phyloP scores from a whole-genome alignment of 2,797 vertebrate species.

The Hyperoplus lanceolatus region DNA sequence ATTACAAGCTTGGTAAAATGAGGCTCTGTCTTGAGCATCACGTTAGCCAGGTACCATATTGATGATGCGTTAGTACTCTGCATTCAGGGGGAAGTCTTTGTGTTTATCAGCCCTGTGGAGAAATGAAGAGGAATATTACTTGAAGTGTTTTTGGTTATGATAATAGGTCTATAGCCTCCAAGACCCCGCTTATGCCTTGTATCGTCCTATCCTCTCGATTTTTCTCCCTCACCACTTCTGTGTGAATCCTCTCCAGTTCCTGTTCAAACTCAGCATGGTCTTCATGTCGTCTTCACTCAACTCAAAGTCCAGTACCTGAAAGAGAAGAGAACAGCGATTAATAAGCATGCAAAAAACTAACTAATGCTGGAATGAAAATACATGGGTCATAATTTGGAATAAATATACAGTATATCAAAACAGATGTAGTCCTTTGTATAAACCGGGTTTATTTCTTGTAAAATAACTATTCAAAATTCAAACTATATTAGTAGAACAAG shows the following conservation, averaged over 20 bases:
- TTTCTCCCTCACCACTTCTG: slow-evolving; percentile 74
- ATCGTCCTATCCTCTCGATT: rapidly evolving
- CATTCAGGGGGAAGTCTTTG: slow-evolving; percentile 80
- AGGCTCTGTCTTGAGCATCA: not conserved
- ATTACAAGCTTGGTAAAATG: not conserved
- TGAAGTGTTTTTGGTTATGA: not conserved
- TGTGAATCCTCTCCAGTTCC: slow-evolving; percentile 82
- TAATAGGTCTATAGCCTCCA: not conserved
- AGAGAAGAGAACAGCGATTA: slow-evolving; percentile 70
- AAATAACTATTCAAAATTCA: no score
- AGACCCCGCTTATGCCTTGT: not conserved
- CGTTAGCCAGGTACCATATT: not conserved
- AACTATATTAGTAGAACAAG: not conserved
- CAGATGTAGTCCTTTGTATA: slow-evolving; percentile 85
- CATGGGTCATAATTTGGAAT: no score
- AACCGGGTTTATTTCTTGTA: not conserved
- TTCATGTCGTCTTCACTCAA: slow-evolving; percentile 88
- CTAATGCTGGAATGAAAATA: not conserved
- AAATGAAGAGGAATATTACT: not conserved
- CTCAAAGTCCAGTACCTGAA: slow-evolving; percentile 91
- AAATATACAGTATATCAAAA: no score
- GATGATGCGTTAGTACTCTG: slow-evolving; percentile 69
- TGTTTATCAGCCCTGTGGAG: slow-evolving; percentile 74
- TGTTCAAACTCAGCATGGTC: slow-evolving; percentile 83
- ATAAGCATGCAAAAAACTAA: not conserved